Evolutionary conservation across 2,888 invertebrate species (phyloP), one percentile per base, ranked within the genome.

Genomic region (Tribolium freemani): DNA sequence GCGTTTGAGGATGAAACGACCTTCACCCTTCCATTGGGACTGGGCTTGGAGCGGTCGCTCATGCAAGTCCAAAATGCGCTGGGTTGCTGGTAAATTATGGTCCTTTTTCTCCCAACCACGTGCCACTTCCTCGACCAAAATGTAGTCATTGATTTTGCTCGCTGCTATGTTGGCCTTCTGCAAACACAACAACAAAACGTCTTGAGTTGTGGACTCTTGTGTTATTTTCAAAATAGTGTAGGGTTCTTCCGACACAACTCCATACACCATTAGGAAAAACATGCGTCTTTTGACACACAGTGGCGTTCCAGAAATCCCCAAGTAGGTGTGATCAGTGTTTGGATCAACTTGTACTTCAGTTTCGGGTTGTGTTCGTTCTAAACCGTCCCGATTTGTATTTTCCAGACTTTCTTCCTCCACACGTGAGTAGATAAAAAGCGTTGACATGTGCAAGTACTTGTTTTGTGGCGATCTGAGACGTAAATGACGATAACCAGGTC

Each of bases 221-320:
- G 97, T 96, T 3, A 97, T 96, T 84, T 96, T 96, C 63, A 97
- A 86, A 72, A 96, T 96, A 0, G 95, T 94, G 82, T 95, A 96
- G 0, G 95, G 94, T 83, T 97, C 97, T 72, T 95, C 94, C 1
- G 93, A 90, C 0, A 93, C 89, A 0, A 97, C 96, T 5, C 96
- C 96, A 82, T 96, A 94, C 0, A 97, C 95, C 84, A 94, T 93
- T 0, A 97, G 88, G 88, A 97, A 96, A 87, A 97, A 97, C 88
- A 96, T 95, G 79, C 95, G 90, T 58, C 96, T 87, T 79, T 95
- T 81, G 1, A 87, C 85, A 84, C 88, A 81, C 80, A 88, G 75
- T 81, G 88, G 80, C 81, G 84, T 79, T 82, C 88, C 78, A 78
- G 88, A 81, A 83, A 89, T 76, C 80, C 88, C 86, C 56, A 83